A percentile compares a stretch with the other conserved stretches of the same genome.
Conservation (phyloP, 1,140 invertebrate species). For the Drosophila bifasciata region DNA sequence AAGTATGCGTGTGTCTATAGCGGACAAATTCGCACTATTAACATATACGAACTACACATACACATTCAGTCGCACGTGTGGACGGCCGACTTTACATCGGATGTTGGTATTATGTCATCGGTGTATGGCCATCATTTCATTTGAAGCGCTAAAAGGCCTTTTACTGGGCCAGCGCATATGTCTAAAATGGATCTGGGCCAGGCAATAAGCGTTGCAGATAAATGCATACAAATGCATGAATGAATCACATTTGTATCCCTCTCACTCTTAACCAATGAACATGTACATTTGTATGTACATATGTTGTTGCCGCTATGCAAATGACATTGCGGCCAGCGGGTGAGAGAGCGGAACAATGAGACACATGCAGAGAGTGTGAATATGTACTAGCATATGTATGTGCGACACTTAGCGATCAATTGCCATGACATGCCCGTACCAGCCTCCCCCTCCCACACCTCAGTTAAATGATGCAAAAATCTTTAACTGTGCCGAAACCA, state of each 20-base stretch:
- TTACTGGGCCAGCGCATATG: too few species aligned
- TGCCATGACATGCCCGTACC: neutral
- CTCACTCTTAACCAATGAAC: neutral
- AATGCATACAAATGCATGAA: neutral
- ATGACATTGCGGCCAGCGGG: constrained; percentile 20
- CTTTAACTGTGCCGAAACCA: constrained; percentile 32
- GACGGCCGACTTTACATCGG: constrained; percentile 25
- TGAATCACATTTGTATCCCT: constrained; percentile 33
- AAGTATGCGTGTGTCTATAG: constrained; percentile 9
- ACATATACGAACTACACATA: too few species aligned
- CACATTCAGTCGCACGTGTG: neutral
- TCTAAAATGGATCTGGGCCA: too few species aligned
- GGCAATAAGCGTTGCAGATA: too few species aligned
- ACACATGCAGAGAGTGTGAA: neutral
- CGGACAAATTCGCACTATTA: too few species aligned
- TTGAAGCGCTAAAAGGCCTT: too few species aligned
- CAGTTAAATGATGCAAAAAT: constrained; percentile 40
- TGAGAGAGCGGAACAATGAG: neutral
- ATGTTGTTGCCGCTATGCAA: constrained; percentile 35
- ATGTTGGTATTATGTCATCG: constrained; percentile 48
- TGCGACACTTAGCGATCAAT: constrained; percentile 18
- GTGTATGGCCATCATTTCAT: constrained; percentile 9
- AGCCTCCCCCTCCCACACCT: neutral
- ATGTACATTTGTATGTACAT: constrained; percentile 22
- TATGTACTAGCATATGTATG: neutral